Base-by-base conservation (phyloP, 2,797 vertebrate species). In the Tragopan temminckii region DNA sequence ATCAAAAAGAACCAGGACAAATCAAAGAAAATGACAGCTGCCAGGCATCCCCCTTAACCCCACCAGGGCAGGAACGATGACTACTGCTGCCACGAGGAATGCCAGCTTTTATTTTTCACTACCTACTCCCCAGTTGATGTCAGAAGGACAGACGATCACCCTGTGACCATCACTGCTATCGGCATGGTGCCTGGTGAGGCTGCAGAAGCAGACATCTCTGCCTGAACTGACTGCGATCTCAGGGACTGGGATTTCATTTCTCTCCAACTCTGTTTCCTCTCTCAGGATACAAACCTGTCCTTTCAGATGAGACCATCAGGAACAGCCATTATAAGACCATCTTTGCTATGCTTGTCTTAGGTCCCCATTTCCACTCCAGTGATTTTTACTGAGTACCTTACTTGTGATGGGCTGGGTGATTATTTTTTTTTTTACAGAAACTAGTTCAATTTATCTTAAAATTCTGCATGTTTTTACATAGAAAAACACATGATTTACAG, bases 311-410 rank as follows among this genome's bases (percentile, higher is more conserved):
- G 46, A 6, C 8, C 42, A 67, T 4, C 24, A 45, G 86, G n/a
- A 78, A 68, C 63, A 46, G 70, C 0, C 3, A 48, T 45, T 57
- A 1, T 1, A 36, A 75, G 21, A 24, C 52, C 61, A 19, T 4
- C 70, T 52, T 53, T 45, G 43, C 12, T 9, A 2, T 4, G 18
- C 31, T 94, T 63, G 55, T 21, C 45, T 59, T 40, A 1, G 1
- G 11, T 45, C 43, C 11, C 33, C 35, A 83, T 85, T 71, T 35
- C 62, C 7, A 15, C 25, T 31, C 2, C 0, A 62, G 23, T 3
- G 5, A 24, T 46, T 82, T 64, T 74, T 48, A 57, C 3, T 0
- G 2, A 76, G n/a, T 4, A 27, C 3, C 1, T 0, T 1, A 15
- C 18, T 80, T 10, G 35, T 13, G 31, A 85, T 13, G 38, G 43